Evolutionary conservation across 2,888 invertebrate genomes (phyloP), one percentile per base, ranked within the genome.

Genomic region (Parasteatoda lunata): DNA sequence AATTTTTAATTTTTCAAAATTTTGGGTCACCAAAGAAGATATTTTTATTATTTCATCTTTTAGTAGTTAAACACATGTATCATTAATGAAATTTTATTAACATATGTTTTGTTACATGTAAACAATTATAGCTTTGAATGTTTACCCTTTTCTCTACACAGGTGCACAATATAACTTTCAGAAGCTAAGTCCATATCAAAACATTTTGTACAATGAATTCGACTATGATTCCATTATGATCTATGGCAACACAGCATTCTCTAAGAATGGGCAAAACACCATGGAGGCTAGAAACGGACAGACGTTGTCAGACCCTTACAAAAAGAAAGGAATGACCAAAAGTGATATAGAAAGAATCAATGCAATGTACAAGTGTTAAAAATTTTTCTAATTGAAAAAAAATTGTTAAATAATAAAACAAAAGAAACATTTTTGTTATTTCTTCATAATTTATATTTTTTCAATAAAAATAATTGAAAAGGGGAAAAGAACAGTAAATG

Each of bases 181-280:
- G 8, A 83, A 77, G 51, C n/a, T 83, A 51, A 7, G 15, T 9
- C 77, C 83, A 0, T 45, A 45, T 15, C 83, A 83, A 45, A 83
- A 83, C 52, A 71, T 77, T 30, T 51, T 83, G 11, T 76, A 77
- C 77, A 83, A 54, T 8, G 45, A 7, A 13, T 83, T 83, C 47
- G 83, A 83, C n/a, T 77, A 83, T 30, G 45, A 71, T 9, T 83
- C 83, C 47, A 70, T 83, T 59, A 83, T 83, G 83, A 83, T 83
- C 52, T 77, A 83, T 52, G 77, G 83, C 7, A 83, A 77, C 70
- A 64, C 48, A n/a, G 69, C 83, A 4, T 83, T 83, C 77, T 83
- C 83, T 15, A 77, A 51, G 13, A 70, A 86, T 66, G 85, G 77
- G 0, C 47, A 54, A 11, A 11, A 49, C 11, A 86, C 85, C 6